Evolutionary conservation across 2,888 invertebrate species (phyloP).

Genomic region (Spialia ferax): DNA sequence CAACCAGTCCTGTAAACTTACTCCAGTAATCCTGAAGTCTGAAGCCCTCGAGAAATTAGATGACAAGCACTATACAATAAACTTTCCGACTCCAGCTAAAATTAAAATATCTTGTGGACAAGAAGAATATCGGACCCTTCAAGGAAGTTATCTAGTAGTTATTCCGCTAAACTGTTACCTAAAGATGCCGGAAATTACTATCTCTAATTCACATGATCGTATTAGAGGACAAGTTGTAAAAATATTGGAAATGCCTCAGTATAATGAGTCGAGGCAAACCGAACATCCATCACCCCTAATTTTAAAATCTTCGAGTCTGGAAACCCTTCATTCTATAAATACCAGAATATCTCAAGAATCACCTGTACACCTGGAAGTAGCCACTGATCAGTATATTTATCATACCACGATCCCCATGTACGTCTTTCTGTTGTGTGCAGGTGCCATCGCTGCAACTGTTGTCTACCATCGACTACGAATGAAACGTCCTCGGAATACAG

Average conservation of each 20-base stretch:
- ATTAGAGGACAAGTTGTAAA: conserved; percentile 33
- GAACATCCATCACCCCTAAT: neutral
- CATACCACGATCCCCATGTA: conserved; percentile 11
- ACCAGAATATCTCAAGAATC: conserved; percentile 13
- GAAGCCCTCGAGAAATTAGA: conserved; percentile 46
- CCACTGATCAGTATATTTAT: neutral
- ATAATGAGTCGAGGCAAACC: conserved; percentile 12
- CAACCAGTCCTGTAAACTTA: conserved; percentile 1
- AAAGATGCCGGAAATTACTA: conserved; percentile 38
- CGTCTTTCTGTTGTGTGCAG: neutral
- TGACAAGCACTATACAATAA: conserved; percentile 45
- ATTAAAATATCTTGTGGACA: conserved; percentile 44
- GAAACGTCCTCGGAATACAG: neutral
- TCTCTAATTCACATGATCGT: conserved; percentile 29
- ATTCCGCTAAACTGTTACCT: conserved; percentile 37
- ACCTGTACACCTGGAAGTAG: neutral
- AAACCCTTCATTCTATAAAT: conserved; percentile 17
- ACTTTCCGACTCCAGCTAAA: conserved; percentile 45
- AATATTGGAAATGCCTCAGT: conserved; percentile 33
- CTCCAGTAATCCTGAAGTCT: neutral
- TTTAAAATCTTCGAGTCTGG: conserved; percentile 11
- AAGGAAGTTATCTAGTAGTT: conserved; percentile 45
- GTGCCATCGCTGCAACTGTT: neutral
- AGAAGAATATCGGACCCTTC: conserved; percentile 41
- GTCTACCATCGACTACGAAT: neutral